Conservation (phyloP, 2,888 invertebrate genomes). For the Megastigmus dorsalis region DNA sequence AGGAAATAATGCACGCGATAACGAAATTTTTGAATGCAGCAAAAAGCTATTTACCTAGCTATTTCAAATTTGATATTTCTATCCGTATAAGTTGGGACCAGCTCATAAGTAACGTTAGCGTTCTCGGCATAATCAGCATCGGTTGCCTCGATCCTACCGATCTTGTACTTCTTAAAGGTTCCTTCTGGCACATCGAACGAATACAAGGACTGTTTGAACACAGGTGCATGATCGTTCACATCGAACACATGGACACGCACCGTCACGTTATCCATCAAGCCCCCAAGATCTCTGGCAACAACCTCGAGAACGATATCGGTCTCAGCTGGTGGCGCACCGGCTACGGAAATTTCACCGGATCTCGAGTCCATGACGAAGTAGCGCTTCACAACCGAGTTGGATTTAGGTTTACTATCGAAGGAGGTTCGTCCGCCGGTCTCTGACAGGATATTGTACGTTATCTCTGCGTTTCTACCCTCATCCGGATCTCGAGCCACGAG, state of each 20-base stretch:
- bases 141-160: conserved; percentile 86
- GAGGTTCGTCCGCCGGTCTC: conserved; percentile 71
- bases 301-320: conserved; percentile 85
- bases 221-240: conserved; percentile 89
- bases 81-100: conserved; percentile 74
- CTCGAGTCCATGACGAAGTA: conserved; percentile 86
- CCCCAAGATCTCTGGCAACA: conserved; percentile 85
- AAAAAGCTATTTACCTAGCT: conserved; percentile 68
- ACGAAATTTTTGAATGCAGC: background rate
- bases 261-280: conserved; percentile 82
- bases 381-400: conserved; percentile 77
- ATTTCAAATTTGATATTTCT: conserved; percentile 79
- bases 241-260: conserved; percentile 85
- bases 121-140: conserved; percentile 89
- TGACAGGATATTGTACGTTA: conserved; percentile 82
- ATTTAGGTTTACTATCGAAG: background rate
- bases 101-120: conserved; percentile 83
- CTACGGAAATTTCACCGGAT: conserved; percentile 85
- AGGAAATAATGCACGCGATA: too few relatives aligned
- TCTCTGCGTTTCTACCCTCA: conserved; percentile 81
- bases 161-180: conserved; percentile 80
- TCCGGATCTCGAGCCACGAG: conserved; percentile 85
- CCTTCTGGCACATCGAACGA: conserved; percentile 89
- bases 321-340: conserved; percentile 83
- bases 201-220: conserved; percentile 89